These are phyloP conservation scores for Blastobasis adustella DNA, from an alignment of 2,888 invertebrate genomes.

Conservation along the genomic window DNA sequence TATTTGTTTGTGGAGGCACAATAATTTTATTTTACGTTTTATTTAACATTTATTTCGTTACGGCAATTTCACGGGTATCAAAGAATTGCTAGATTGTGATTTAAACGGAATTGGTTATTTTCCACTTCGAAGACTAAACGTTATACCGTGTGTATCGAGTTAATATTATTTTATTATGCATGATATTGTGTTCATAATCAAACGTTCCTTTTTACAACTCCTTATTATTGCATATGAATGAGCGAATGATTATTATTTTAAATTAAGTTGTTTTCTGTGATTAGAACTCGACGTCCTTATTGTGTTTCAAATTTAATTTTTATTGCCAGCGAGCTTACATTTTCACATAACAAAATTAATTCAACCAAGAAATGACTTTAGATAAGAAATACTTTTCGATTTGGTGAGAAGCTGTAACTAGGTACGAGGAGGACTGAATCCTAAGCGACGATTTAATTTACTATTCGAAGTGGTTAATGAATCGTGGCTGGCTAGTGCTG, in stretches of 20 bases:
- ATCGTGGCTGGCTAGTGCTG: too few species aligned
- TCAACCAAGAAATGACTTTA: not conserved
- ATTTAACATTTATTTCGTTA: slow-evolving; percentile 75
- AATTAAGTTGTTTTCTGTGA: slow-evolving; percentile 28
- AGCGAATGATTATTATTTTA: slow-evolving; percentile 25
- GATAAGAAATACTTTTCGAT: not conserved
- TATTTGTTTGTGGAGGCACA: slow-evolving; percentile 74
- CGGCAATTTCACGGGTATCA: slow-evolving; percentile 75
- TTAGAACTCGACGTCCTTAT: slow-evolving; percentile 5
- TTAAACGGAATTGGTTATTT: slow-evolving; percentile 72
- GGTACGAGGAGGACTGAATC: too few species aligned
- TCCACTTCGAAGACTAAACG: slow-evolving; percentile 60
- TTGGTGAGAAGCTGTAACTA: too few species aligned
- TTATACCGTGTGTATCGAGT: slow-evolving; percentile 49
- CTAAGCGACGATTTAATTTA: too few species aligned
- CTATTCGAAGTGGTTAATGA: too few species aligned
- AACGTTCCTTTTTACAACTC: slow-evolving; percentile 33
- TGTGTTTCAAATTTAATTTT: not conserved
- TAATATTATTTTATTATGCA: slow-evolving; percentile 66
- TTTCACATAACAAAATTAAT: slow-evolving; percentile 1
- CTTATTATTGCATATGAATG: slow-evolving; percentile 33
- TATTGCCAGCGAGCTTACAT: not conserved
- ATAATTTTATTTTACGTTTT: slow-evolving; percentile 75
- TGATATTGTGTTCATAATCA: slow-evolving; percentile 56
- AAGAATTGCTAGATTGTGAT: slow-evolving; percentile 72